A percentile compares a stretch with the other conserved stretches of the same genome.
Evolutionary conservation across 1,140 invertebrate genomes (phyloP).

Genomic region (Orchestia grillus): DNA sequence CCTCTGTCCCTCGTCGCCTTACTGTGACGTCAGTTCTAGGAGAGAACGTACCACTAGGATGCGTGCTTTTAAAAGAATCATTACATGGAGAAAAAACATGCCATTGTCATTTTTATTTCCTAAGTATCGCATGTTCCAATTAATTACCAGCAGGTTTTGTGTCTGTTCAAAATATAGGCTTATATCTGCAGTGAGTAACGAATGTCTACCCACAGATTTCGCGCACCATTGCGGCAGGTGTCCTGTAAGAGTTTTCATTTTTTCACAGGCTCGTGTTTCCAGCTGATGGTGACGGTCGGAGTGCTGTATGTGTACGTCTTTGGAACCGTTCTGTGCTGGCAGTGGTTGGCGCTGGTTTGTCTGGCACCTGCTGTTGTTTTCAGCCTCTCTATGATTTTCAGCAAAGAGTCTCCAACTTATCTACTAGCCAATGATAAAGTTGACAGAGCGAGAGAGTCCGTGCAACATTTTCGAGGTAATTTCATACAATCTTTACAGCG

Average conservation of each 20-base stretch:
- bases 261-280: slow-evolving; percentile 19
- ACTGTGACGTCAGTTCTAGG: too few relatives aligned
- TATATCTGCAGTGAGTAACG: too few relatives aligned
- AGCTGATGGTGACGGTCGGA: slow-evolving; percentile 21
- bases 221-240: background rate
- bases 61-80: too few relatives aligned
- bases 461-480: slow-evolving; percentile 81
- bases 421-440: slow-evolving; percentile 3
- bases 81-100: too few relatives aligned
- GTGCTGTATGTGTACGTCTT: slow-evolving; percentile 3
- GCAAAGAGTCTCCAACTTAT: background rate
- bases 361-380: background rate
- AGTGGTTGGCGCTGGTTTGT: slow-evolving; percentile 9
- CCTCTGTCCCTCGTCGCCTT: too few relatives aligned
- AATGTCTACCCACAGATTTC: too few relatives aligned
- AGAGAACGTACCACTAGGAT: too few relatives aligned
- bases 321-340: background rate
- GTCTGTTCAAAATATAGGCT: too few relatives aligned
- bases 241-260: background rate
- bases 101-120: too few relatives aligned
- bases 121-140: too few relatives aligned
- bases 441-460: slow-evolving; percentile 80
- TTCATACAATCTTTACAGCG: background rate
- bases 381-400: slow-evolving; percentile 2
- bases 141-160: too few relatives aligned